These are phyloP conservation scores for Eupithecia tripunctaria DNA, from an alignment of 2,888 invertebrate genomes.

Conservation along the genomic window DNA sequence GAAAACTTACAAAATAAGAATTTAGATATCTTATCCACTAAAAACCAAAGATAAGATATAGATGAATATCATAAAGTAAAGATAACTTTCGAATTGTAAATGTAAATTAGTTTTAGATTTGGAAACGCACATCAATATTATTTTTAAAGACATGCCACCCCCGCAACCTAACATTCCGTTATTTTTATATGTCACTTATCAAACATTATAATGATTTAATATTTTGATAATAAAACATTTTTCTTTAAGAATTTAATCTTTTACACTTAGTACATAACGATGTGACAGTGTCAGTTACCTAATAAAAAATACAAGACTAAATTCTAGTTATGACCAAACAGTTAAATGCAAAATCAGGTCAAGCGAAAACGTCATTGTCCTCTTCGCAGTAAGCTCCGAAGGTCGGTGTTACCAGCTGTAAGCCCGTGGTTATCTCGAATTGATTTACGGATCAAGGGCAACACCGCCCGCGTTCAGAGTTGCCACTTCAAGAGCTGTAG, in stretches of 20 bases:
- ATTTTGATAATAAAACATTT: too few species aligned
- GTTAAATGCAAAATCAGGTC: not conserved
- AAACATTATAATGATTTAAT: too few species aligned
- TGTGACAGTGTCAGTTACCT: too few species aligned
- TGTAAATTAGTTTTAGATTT: constrained; percentile 45
- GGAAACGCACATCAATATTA: not conserved
- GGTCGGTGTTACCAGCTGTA: constrained; percentile 10
- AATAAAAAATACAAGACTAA: too few species aligned
- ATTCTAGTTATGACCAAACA: too few species aligned
- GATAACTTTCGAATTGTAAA: constrained; percentile 53
- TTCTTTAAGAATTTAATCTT: too few species aligned
- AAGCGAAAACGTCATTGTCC: not conserved
- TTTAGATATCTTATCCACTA: not conserved
- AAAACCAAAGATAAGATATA: constrained; percentile 23
- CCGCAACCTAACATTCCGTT: not conserved
- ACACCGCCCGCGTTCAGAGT: constrained; percentile 34
- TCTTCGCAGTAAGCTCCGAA: constrained; percentile 12
- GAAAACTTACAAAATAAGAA: too few species aligned
- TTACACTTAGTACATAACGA: too few species aligned
- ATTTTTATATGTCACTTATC: not conserved
- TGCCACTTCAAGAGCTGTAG: constrained; percentile 40
- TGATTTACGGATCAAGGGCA: constrained; percentile 42
- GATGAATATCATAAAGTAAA: constrained; percentile 50
- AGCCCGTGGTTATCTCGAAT: constrained; percentile 20
- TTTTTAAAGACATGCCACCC: constrained; percentile 1